Percentiles rank a stretch among this genome's conserved stretches.
These are phyloP conservation scores for Drosophila meridiana DNA, from an alignment of 2,888 invertebrate species.

Conservation along the genomic window DNA sequence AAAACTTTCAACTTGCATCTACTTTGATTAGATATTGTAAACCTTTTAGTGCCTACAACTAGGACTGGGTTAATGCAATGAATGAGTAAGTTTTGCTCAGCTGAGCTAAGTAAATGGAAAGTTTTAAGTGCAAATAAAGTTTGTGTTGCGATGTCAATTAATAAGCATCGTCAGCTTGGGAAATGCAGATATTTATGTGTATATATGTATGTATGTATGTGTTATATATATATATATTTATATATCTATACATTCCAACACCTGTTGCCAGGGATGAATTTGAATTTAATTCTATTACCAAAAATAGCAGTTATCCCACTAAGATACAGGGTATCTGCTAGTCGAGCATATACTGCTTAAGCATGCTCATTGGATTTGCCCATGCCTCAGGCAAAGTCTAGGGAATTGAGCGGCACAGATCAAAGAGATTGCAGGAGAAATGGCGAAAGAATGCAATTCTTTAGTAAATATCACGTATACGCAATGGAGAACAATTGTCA, in stretches of 20 bases:
- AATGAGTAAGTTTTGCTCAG: constrained; percentile 9
- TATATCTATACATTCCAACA: neutral
- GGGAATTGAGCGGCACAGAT: neutral
- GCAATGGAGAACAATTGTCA: neutral
- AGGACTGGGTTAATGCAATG: constrained; percentile 8
- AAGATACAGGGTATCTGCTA: constrained; percentile 13
- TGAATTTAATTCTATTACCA: no score
- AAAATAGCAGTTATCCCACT: no score
- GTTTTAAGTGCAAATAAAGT: constrained; percentile 17
- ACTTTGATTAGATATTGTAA: constrained; percentile 11
- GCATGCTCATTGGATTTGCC: neutral
- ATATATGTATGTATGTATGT: neutral
- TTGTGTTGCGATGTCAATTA: constrained; percentile 14
- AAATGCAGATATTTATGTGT: no score
- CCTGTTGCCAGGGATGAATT: no score
- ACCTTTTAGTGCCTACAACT: constrained; percentile 8
- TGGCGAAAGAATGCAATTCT: neutral
- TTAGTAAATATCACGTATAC: constrained; percentile 3
- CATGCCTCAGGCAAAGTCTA: constrained; percentile 22
- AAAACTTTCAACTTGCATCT: neutral
- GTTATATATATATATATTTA: neutral
- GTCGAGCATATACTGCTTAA: neutral
- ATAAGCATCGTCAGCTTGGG: neutral
- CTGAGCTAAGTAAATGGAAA: neutral
- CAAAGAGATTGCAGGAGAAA: no score